A percentile compares a stretch with the other conserved stretches of the same genome.
Conservation (phyloP, 2,797 vertebrate species). For the Protonibea diacanthus region DNA sequence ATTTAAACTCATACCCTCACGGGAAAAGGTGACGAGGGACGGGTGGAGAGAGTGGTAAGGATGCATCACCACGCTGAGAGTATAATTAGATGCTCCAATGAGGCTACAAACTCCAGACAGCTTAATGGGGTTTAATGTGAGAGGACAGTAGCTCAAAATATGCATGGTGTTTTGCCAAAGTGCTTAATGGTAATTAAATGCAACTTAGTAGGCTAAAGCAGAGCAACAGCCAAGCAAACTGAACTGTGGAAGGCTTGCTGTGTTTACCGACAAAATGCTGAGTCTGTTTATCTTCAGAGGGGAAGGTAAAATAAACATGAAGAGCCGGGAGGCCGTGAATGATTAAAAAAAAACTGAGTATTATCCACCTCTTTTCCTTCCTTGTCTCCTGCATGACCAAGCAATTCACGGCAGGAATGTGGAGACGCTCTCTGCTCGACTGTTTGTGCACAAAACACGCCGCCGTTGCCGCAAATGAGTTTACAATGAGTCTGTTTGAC, state of each 20-base stretch:
- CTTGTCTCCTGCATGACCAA: slow-evolving; percentile 75
- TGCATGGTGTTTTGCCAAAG: slow-evolving; percentile 33
- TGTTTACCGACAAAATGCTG: slow-evolving; percentile 50
- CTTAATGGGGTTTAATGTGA: slow-evolving; percentile 39
- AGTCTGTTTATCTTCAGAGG: slow-evolving; percentile 44
- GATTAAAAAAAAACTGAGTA: slow-evolving; percentile 5
- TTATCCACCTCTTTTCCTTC: slow-evolving; percentile 67
- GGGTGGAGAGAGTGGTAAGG: not conserved
- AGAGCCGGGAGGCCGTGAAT: slow-evolving; percentile 24
- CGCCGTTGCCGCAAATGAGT: slow-evolving; percentile 42
- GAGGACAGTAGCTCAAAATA: slow-evolving; percentile 3
- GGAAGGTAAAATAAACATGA: slow-evolving; percentile 63
- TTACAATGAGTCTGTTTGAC: slow-evolving; percentile 58
- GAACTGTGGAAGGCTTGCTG: not conserved
- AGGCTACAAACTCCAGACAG: slow-evolving; percentile 25
- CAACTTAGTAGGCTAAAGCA: slow-evolving; percentile 23
- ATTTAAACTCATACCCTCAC: slow-evolving; percentile 5
- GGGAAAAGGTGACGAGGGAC: slow-evolving; percentile 16
- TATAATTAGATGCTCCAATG: slow-evolving; percentile 40
- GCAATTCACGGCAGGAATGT: slow-evolving; percentile 74
- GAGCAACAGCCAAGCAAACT: slow-evolving; percentile 21
- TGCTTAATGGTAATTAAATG: slow-evolving; percentile 44
- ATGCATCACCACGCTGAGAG: not conserved
- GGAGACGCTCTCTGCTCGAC: slow-evolving; percentile 44
- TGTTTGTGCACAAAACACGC: slow-evolving; percentile 24